Conservation (phyloP, 1,140 invertebrate species). For the Leguminivora glycinivorella region DNA sequence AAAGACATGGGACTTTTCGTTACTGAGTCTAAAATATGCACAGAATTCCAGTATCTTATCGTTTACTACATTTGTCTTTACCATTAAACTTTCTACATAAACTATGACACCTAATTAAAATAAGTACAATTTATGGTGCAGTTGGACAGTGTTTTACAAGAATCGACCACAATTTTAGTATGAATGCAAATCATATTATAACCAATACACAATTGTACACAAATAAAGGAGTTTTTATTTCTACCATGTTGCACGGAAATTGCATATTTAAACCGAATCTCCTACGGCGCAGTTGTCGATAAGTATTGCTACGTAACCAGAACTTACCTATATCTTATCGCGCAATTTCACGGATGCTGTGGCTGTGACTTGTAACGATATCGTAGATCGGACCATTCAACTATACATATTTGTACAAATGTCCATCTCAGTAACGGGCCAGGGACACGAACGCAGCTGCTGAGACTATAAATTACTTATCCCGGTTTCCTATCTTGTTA, state of each 20-base stretch:
- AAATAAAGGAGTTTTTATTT: too few relatives aligned
- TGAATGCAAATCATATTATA: neutral
- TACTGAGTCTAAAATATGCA: neutral
- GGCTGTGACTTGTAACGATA: neutral
- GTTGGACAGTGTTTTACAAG: neutral
- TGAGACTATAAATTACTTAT: slow-evolving; percentile 38
- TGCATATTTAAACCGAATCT: neutral
- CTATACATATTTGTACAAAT: neutral
- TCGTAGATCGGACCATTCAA: neutral
- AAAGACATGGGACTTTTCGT: neutral
- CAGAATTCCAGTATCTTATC: neutral
- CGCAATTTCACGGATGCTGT: slow-evolving; percentile 6
- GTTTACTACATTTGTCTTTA: slow-evolving; percentile 7
- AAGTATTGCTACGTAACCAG: neutral
- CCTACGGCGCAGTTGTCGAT: neutral
- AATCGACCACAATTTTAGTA: neutral
- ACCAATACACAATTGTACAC: neutral
- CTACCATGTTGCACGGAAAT: too few relatives aligned
- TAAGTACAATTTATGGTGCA: slow-evolving; percentile 4
- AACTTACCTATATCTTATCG: neutral
- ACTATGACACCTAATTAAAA: slow-evolving; percentile 10
- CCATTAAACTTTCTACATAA: neutral
- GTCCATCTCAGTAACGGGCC: neutral
- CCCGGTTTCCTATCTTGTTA: slow-evolving; percentile 38
- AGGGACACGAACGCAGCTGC: slow-evolving; percentile 38